These are phyloP conservation scores for Chiroxiphia lanceolata DNA, from an alignment of 2,797 vertebrate genomes.

Conservation along the genomic window DNA sequence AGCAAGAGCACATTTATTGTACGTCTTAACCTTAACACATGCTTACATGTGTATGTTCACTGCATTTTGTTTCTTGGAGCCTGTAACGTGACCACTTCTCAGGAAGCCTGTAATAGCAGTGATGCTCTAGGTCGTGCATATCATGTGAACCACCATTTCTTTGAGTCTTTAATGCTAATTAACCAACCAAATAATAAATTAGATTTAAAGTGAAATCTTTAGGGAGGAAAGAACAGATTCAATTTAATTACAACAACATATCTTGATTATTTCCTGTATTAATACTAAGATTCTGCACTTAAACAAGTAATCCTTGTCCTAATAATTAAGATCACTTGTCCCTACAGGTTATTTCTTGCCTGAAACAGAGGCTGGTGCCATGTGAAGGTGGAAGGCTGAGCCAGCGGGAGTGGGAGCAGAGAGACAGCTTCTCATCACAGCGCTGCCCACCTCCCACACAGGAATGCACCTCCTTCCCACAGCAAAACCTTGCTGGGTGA, in stretches of 20 bases:
- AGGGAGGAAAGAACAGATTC: neutral
- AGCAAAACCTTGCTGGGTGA: neutral
- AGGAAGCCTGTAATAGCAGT: neutral
- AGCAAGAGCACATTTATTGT: neutral
- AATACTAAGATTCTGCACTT: neutral
- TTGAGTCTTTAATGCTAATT: neutral
- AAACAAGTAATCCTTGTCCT: slow-evolving; percentile 4
- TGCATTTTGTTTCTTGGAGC: neutral
- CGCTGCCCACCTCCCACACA: neutral
- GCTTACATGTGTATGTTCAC: neutral
- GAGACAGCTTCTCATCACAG: neutral
- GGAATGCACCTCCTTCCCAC: neutral
- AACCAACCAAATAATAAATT: neutral
- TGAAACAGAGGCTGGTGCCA: neutral
- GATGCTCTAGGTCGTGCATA: neutral
- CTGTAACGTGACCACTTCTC: neutral
- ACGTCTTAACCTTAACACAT: neutral
- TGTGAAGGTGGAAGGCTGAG: neutral
- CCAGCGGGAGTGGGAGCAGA: neutral
- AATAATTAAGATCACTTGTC: slow-evolving; percentile 29
- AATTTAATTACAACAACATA: slow-evolving; percentile 1
- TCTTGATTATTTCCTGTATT: slow-evolving; percentile 25
- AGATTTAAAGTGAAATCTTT: slow-evolving; percentile 14
- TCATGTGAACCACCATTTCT: neutral
- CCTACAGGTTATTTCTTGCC: slow-evolving; percentile 14